Percentiles rank a stretch among this genome's conserved stretches.
phyloP scores from a whole-genome alignment of 2,888 invertebrate genomes.

The Enoplolaimus lenunculus region DNA sequence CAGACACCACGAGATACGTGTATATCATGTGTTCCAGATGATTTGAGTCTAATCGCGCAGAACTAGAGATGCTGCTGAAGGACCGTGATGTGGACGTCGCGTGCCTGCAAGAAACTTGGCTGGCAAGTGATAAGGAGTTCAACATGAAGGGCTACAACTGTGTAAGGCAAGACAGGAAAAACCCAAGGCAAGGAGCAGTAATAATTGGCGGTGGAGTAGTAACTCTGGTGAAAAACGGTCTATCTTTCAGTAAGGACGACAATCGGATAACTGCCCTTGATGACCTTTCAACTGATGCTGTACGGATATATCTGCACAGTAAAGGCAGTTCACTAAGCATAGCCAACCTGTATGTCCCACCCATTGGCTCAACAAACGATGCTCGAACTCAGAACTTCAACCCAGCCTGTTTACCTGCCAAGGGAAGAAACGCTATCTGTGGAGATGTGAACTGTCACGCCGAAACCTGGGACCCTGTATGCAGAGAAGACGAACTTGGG shows the following conservation, averaged over 20 bases:
- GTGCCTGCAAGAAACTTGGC: conserved; percentile 13
- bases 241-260: not conserved
- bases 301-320: not conserved
- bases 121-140: not conserved
- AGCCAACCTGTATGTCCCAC: conserved; percentile 7
- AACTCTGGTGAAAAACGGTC: not conserved
- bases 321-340: not conserved
- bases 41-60: conserved; percentile 1
- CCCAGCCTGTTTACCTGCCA: conserved; percentile 1
- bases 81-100: conserved; percentile 6
- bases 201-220: conserved; percentile 13
- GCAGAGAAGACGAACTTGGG: not conserved
- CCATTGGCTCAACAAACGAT: conserved; percentile 1
- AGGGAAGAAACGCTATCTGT: not conserved
- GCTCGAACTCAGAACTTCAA: not conserved
- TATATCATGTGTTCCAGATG: too few species aligned
- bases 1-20: too few species aligned
- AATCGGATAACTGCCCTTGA: not conserved
- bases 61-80: not conserved
- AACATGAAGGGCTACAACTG: not conserved
- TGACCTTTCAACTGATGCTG: not conserved
- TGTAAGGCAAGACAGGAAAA: conserved; percentile 1
- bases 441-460: conserved; percentile 10
- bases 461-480: not conserved
- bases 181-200: not conserved